phyloP scores from a whole-genome alignment of 2,888 invertebrate species.

The Epistrophe grossulariae region DNA sequence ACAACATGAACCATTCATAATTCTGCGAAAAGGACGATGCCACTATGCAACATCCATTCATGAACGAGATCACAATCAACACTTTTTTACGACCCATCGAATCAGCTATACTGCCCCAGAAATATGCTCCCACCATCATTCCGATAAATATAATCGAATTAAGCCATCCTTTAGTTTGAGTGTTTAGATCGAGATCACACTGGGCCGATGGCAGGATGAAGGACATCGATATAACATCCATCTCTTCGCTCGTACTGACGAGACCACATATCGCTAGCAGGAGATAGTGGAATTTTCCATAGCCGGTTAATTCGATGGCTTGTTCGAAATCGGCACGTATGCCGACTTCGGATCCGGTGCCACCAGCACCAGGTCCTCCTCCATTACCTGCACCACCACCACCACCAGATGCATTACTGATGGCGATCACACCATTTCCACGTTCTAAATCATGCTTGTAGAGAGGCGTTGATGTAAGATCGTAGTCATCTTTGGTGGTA shows the following conservation, averaged over 20 bases:
- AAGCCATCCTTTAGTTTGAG: conserved; percentile 92
- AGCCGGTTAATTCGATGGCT: conserved; percentile 92
- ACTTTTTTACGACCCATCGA: conserved; percentile 94
- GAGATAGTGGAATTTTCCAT: conserved; percentile 91
- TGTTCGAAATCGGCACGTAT: conserved; percentile 94
- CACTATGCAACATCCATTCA: conserved; percentile 95
- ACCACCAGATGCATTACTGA: conserved; percentile 74
- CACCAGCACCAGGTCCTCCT: conserved; percentile 78
- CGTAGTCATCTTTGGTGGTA: conserved; percentile 81
- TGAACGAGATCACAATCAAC: conserved; percentile 93
- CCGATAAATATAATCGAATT: conserved; percentile 93
- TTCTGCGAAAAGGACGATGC: conserved; percentile 95
- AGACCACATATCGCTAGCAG: conserved; percentile 96
- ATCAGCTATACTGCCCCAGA: conserved; percentile 96
- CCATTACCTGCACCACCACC: conserved; percentile 78
- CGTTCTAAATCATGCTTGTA: conserved; percentile 74
- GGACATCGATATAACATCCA: conserved; percentile 97
- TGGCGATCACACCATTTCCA: conserved; percentile 76
- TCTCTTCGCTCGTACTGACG: conserved; percentile 97
- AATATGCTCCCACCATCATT: conserved; percentile 97
- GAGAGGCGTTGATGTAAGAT: conserved; percentile 74
- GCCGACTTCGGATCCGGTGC: conserved; percentile 84
- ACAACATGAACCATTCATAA: conserved; percentile 94
- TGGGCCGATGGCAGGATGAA: conserved; percentile 97
- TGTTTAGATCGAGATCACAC: conserved; percentile 94